These are phyloP conservation scores for Gobio occitaniae DNA, from an alignment of 2,797 vertebrate genomes.

Conservation along the genomic window DNA sequence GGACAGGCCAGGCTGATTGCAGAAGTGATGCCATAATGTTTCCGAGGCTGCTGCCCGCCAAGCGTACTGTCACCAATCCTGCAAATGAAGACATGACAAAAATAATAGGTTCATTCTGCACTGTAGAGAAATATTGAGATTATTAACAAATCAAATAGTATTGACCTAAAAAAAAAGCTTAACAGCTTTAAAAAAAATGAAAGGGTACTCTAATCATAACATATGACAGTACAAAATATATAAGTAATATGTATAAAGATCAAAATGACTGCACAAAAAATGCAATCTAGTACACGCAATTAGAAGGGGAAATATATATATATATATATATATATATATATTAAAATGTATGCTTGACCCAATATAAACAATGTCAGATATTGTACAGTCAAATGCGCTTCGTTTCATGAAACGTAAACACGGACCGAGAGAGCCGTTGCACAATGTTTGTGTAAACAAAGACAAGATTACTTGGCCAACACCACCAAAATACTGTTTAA, in stretches of 20 bases:
- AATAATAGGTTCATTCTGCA: not conserved
- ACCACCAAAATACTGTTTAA: not conserved
- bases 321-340: too few relatives aligned
- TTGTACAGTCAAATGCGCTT: not conserved
- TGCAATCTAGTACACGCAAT: not conserved
- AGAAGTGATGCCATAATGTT: conserved; percentile 92
- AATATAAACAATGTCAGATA: not conserved
- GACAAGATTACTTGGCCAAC: not conserved
- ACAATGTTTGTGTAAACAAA: conserved; percentile 38
- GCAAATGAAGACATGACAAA: not conserved
- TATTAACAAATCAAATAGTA: not conserved
- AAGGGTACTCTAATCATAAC: not conserved
- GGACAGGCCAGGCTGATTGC: conserved; percentile 92
- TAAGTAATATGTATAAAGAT: too few relatives aligned
- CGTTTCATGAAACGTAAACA: conserved; percentile 18
- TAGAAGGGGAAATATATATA: not conserved
- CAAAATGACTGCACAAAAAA: too few relatives aligned
- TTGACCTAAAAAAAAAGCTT: not conserved
- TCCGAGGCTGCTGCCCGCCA: conserved; percentile 86
- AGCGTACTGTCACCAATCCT: conserved; percentile 77
- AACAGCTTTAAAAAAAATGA: not conserved
- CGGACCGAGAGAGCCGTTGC: not conserved
- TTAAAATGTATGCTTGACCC: not conserved
- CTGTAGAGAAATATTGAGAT: not conserved
- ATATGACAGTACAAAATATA: not conserved